Percentiles rank a stretch among this genome's conserved stretches.
phyloP scores from a whole-genome alignment of 2,888 invertebrate species.

The Meghimatium bilineatum region DNA sequence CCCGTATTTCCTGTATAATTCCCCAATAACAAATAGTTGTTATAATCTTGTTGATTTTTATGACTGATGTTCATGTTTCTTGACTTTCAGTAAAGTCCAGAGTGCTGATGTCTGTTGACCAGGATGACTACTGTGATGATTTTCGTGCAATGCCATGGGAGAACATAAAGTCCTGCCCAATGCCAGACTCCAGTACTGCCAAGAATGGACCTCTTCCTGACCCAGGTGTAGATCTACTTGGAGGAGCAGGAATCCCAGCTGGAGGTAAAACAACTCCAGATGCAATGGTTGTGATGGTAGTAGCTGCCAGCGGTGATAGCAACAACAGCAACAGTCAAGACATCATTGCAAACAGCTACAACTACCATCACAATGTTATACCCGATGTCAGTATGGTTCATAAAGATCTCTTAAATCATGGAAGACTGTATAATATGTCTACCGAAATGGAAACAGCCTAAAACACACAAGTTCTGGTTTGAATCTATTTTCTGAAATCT shows the following conservation, averaged over 20 bases:
- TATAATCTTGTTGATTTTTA: too few relatives aligned
- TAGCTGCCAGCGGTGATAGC: slow-evolving; percentile 34
- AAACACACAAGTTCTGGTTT: neutral
- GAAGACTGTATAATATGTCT: slow-evolving; percentile 29
- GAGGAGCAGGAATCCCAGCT: slow-evolving; percentile 36
- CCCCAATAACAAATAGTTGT: too few relatives aligned
- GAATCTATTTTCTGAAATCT: too few relatives aligned
- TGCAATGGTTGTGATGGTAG: slow-evolving; percentile 46
- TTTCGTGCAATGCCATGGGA: slow-evolving; percentile 54
- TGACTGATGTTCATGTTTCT: neutral
- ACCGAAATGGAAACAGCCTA: slow-evolving; percentile 45
- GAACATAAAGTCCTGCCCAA: slow-evolving; percentile 47
- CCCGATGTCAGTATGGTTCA: slow-evolving; percentile 33
- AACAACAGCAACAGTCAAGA: slow-evolving; percentile 35
- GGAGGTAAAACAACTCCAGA: slow-evolving; percentile 34
- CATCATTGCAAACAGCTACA: neutral
- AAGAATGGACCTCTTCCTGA: neutral
- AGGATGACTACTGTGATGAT: slow-evolving; percentile 57
- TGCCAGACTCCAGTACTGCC: neutral
- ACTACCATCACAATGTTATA: neutral
- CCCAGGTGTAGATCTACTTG: slow-evolving; percentile 39
- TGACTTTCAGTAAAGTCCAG: slow-evolving; percentile 67
- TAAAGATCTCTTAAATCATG: slow-evolving; percentile 12
- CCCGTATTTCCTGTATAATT: too few relatives aligned
- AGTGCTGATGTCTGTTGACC: slow-evolving; percentile 68